Percentiles rank a stretch among this genome's conserved stretches.
Conservation (phyloP, 1,140 invertebrate species). For the Teleogryllus occipitalis region DNA sequence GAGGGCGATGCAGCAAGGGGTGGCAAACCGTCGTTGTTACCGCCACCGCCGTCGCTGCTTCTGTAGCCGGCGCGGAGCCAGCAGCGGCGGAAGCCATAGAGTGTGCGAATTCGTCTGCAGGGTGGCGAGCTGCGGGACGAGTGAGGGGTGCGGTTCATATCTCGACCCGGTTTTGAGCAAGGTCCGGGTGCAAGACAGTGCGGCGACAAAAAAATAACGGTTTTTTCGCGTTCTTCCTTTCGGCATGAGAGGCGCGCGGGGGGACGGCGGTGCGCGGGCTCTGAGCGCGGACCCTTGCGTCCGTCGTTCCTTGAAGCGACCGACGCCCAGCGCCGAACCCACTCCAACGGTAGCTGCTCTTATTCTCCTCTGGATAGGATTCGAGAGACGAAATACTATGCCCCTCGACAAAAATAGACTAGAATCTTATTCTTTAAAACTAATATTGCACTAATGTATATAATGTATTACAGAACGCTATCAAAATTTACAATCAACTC, state of each 20-base stretch:
- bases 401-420: no score
- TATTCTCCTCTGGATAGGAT: neutral
- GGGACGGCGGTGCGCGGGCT: no score
- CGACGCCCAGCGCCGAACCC: neutral
- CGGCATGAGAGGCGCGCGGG: no score
- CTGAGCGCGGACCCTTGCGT: neutral
- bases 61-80: neutral
- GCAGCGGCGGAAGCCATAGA: no score
- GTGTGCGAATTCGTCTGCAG: neutral
- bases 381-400: no score
- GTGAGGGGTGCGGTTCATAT: neutral
- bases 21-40: neutral
- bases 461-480: no score
- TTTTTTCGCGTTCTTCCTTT: neutral
- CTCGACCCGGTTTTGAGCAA: neutral
- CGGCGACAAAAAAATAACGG: neutral
- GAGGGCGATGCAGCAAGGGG: neutral
- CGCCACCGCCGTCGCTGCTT: neutral
- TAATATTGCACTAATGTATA: no score
- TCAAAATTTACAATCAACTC: no score
- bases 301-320: neutral
- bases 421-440: no score
- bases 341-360: neutral
- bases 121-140: neutral
- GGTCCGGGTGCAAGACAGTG: neutral